These are phyloP conservation scores for Harmothoe impar DNA, from an alignment of 2,888 invertebrate genomes.

Conservation along the genomic window DNA sequence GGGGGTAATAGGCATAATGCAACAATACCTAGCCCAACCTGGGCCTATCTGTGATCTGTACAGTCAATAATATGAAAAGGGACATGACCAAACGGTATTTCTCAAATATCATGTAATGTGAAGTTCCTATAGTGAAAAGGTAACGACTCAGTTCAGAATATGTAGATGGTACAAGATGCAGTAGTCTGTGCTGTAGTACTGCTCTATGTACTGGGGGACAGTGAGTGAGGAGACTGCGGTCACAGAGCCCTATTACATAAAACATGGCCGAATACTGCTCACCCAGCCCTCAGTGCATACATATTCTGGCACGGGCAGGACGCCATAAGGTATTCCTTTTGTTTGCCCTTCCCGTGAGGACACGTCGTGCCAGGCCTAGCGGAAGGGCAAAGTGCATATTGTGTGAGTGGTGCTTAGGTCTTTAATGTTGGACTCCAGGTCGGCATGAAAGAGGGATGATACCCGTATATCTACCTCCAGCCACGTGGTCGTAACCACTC, in stretches of 20 bases:
- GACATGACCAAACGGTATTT: too few relatives aligned
- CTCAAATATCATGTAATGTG: too few relatives aligned
- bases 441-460: neutral
- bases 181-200: too few relatives aligned
- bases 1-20: too few relatives aligned
- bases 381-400: neutral
- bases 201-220: too few relatives aligned
- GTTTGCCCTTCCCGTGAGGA: neutral
- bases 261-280: neutral
- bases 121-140: too few relatives aligned
- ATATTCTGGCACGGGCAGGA: neutral
- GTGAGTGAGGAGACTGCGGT: neutral
- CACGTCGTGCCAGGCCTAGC: neutral
- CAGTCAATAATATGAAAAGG: too few relatives aligned
- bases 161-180: too few relatives aligned
- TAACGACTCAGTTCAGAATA: too few relatives aligned
- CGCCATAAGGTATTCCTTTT: slow-evolving; percentile 13
- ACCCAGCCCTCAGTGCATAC: neutral
- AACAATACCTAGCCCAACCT: too few relatives aligned
- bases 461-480: too few relatives aligned
- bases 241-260: slow-evolving; percentile 9
- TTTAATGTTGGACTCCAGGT: neutral
- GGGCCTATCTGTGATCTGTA: too few relatives aligned
- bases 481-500: neutral
- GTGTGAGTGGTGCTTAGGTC: neutral